Evolutionary conservation across 2,888 invertebrate genomes (phyloP).

Genomic region (Asteroscopus sphinx): DNA sequence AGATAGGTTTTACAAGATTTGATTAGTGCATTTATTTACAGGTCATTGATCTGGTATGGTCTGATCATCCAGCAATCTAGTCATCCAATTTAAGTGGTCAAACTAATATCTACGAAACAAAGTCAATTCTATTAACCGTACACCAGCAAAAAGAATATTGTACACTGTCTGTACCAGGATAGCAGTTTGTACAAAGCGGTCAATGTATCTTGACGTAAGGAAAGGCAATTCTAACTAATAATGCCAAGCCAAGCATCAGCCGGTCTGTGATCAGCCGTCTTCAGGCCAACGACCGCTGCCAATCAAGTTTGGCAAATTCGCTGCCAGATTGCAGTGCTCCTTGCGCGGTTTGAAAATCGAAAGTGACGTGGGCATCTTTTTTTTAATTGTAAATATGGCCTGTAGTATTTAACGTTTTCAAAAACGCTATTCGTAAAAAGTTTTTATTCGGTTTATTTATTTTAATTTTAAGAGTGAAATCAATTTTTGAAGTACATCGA

Average conservation of each 20-base stretch:
- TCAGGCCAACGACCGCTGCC: constrained; percentile 50
- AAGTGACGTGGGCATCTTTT: constrained; percentile 21
- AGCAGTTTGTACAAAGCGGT: constrained; percentile 28
- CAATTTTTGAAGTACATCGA: constrained; percentile 1
- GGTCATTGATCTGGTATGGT: constrained; percentile 12
- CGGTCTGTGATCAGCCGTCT: constrained; percentile 26
- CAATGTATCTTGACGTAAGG: constrained; percentile 35
- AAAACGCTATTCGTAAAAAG: too few relatives aligned
- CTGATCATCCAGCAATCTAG: constrained; percentile 18
- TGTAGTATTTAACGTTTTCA: too few relatives aligned
- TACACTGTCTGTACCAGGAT: constrained; percentile 8
- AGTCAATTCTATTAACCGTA: constrained; percentile 1
- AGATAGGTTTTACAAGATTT: too few relatives aligned
- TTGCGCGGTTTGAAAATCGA: constrained; percentile 37
- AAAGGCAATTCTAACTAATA: constrained; percentile 49
- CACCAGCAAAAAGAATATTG: background rate
- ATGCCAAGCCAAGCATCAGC: constrained; percentile 30
- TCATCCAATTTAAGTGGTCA: constrained; percentile 32
- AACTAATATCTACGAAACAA: constrained; percentile 4
- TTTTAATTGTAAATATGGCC: background rate
- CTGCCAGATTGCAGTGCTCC: constrained; percentile 11
- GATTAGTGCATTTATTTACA: background rate
- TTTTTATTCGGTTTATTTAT: background rate
- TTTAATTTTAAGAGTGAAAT: background rate
- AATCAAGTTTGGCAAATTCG: constrained; percentile 56